These are phyloP conservation scores for Hormiphora californensis DNA, from an alignment of 37 sponge, comb jelly and placozoan genomes.

Conservation along the genomic window DNA sequence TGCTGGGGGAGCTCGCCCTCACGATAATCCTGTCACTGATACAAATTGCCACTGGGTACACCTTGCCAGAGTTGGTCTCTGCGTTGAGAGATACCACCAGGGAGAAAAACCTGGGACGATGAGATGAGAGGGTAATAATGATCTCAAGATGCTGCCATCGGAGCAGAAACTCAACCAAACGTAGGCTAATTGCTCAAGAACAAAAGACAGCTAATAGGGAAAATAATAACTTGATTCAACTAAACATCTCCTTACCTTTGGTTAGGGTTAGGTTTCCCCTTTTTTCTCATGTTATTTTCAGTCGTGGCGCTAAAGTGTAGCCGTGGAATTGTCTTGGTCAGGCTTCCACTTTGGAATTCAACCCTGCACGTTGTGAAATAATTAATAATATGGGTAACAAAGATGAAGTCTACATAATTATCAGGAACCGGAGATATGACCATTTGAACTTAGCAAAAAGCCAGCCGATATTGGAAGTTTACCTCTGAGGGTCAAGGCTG, in stretches of 20 bases:
- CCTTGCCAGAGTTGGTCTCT: constrained; percentile 55
- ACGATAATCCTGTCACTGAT: constrained; percentile 92
- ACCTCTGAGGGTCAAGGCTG: constrained; percentile 25
- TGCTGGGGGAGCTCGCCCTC: constrained; percentile 61
- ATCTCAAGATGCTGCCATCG: too few relatives aligned
- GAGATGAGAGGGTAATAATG: neutral
- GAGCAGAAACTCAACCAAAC: too few relatives aligned
- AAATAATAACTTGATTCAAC: too few relatives aligned
- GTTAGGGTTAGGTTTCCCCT: constrained; percentile 93
- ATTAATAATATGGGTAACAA: neutral
- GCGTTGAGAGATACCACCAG: constrained; percentile 77
- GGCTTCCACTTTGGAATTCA: constrained; percentile 26
- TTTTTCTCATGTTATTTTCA: constrained; percentile 95
- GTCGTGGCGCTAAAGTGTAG: constrained; percentile 79
- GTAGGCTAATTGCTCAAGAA: neutral
- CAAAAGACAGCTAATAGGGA: too few relatives aligned
- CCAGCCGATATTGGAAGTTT: too few relatives aligned
- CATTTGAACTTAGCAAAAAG: too few relatives aligned
- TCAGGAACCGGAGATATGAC: too few relatives aligned
- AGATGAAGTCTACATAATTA: too few relatives aligned
- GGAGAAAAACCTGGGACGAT: constrained; percentile 68
- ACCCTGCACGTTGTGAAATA: neutral
- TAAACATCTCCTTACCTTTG: constrained; percentile 58
- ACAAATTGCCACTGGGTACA: constrained; percentile 62
- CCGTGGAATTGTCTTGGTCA: constrained; percentile 16